These are phyloP conservation scores for Plagodis dolabraria DNA, from an alignment of 2,888 invertebrate genomes.

Conservation along the genomic window DNA sequence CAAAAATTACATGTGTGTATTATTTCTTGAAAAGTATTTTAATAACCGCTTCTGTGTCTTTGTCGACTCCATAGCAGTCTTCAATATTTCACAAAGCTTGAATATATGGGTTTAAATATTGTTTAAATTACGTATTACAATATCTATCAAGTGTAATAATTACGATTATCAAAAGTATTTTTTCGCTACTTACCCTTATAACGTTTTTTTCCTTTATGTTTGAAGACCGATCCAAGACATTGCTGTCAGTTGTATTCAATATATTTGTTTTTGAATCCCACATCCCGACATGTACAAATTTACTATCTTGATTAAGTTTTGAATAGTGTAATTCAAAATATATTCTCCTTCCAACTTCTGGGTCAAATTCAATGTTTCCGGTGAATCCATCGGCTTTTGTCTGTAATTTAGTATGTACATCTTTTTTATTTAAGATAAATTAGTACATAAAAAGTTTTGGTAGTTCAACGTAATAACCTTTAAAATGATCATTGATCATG, in stretches of 20 bases:
- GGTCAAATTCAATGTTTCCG: constrained; percentile 88
- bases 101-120: background rate
- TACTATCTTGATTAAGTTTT: constrained; percentile 77
- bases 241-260: constrained; percentile 49
- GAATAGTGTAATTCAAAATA: constrained; percentile 86
- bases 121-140: no score
- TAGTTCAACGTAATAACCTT: no score
- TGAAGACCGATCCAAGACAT: constrained; percentile 60
- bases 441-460: no score
- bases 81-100: background rate
- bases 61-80: background rate
- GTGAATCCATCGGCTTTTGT: constrained; percentile 82
- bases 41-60: no score
- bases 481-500: no score
- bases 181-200: constrained; percentile 87
- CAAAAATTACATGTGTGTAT: no score
- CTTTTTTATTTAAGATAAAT: no score
- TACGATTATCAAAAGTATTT: no score
- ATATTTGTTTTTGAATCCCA: constrained; percentile 78
- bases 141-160: no score
- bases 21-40: no score
- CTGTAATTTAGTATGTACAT: background rate
- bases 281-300: constrained; percentile 81
- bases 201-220: constrained; percentile 78
- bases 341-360: constrained; percentile 85